Evolutionary conservation across 2,113 vertebrate species (phyloP), one percentile per base, ranked within the genome.

Genomic region (Sinocyclocheilus anshuiensis): DNA sequence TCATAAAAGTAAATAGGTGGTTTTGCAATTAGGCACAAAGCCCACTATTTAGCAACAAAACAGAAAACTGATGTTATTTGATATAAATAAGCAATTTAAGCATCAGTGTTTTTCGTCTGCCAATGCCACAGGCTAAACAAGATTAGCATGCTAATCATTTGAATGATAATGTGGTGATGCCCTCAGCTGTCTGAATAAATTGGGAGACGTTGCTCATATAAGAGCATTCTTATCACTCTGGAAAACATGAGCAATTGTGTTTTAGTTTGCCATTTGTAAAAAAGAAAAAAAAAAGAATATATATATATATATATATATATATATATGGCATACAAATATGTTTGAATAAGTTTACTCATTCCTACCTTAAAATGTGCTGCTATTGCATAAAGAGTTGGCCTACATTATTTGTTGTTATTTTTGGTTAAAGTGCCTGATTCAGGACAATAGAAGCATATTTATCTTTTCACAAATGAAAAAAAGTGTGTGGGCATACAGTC

Each of bases 101-200:
- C 91, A 91, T 91, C 91, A 90, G 92, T 93, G 89, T 94, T 92
- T 89, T 90, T 91, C 67, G 81, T 91, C 91, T 91, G 92, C 92
- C 93, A 94, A 89, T 86, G 92, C 94, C 92, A 90, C 87, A 82
- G 92, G 94, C 93, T 90, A 93, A 90, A 92, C 92, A 92, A 93
- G 93, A 94, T 95, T 95, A 94, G 93, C 94, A 95, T 95, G 94
- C 94, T 95, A 94, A 95, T 95, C 93, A 93, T 94, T 93, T 92
- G 93, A 94, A 94, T 94, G 94, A 94, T 94, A 94, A 94, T 94
- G 93, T 71, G 65, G 72, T 94, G 91, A 94, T 91, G 93, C 93
- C 94, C 89, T 89, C 15, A 94, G 94, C 92, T 92, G 89, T 90
- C 88, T 90, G 87, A 93, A 93, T 92, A 94, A 93, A 94, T 93